Evolutionary conservation across 2,113 vertebrate genomes (phyloP).

Genomic region (Brachypteracias leptosomus): DNA sequence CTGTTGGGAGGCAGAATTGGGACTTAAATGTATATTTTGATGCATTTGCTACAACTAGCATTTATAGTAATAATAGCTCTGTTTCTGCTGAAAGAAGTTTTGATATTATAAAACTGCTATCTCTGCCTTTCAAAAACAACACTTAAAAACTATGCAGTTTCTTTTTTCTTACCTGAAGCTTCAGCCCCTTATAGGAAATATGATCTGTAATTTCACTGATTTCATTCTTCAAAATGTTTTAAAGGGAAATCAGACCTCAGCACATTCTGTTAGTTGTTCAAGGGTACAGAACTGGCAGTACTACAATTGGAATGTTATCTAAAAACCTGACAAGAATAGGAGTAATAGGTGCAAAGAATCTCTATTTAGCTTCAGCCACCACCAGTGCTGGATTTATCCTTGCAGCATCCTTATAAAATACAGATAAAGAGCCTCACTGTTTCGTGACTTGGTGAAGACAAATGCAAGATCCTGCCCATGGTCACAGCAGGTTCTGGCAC

Average conservation of each 20-base stretch:
- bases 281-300: constrained; percentile 48
- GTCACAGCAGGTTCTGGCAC: not conserved
- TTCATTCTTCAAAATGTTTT: constrained; percentile 7
- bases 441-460: not conserved
- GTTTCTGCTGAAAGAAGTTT: not conserved
- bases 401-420: not conserved
- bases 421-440: not conserved
- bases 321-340: constrained; percentile 28
- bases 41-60: not conserved
- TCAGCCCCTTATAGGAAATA: not conserved
- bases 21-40: not conserved
- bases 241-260: not conserved
- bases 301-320: constrained; percentile 1
- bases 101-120: not conserved
- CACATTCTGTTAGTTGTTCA: not conserved
- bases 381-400: not conserved
- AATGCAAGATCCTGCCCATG: not conserved
- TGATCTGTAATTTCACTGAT: not conserved
- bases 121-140: not conserved
- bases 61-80: not conserved
- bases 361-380: not conserved
- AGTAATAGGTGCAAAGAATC: constrained; percentile 4
- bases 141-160: not conserved
- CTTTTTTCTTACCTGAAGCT: constrained; percentile 13
- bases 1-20: not conserved